Evolutionary conservation across 2,888 invertebrate species (phyloP).

Genomic region (Lasioglossum vierecki): DNA sequence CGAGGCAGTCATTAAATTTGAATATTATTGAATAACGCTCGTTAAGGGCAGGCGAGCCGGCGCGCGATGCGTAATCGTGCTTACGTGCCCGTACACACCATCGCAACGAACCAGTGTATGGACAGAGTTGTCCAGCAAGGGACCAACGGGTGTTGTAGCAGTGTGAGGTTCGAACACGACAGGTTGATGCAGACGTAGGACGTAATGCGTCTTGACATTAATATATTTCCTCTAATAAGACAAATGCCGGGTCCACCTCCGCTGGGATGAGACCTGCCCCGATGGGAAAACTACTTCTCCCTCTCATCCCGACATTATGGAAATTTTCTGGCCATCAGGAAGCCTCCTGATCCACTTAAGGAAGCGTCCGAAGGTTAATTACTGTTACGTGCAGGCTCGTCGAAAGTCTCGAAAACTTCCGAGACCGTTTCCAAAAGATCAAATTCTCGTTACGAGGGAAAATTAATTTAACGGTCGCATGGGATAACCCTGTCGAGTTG

Average conservation of each 20-base stretch:
- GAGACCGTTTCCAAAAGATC: no score
- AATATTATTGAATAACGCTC: slow-evolving; percentile 80
- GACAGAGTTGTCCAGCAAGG: slow-evolving; percentile 19
- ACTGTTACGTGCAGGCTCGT: neutral
- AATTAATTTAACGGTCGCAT: no score
- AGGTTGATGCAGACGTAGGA: slow-evolving; percentile 76
- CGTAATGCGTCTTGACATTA: slow-evolving; percentile 74
- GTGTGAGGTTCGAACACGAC: slow-evolving; percentile 56
- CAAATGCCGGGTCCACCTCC: slow-evolving; percentile 62
- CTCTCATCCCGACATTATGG: slow-evolving; percentile 28
- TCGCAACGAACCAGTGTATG: slow-evolving; percentile 22
- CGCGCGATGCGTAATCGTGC: slow-evolving; percentile 63
- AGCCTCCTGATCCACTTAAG: slow-evolving; percentile 13
- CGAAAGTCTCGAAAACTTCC: neutral
- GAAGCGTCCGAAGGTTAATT: neutral
- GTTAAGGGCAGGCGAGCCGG: slow-evolving; percentile 70
- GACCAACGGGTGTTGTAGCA: slow-evolving; percentile 20
- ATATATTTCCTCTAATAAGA: slow-evolving; percentile 74
- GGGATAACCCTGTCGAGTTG: neutral
- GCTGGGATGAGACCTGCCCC: slow-evolving; percentile 21
- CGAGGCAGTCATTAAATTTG: slow-evolving; percentile 79
- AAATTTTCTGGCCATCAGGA: slow-evolving; percentile 54
- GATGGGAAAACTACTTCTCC: slow-evolving; percentile 63
- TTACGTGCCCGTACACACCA: slow-evolving; percentile 49
- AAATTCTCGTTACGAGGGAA: no score